phyloP scores from a whole-genome alignment of 2,113 vertebrate genomes.

The Columba livia region DNA sequence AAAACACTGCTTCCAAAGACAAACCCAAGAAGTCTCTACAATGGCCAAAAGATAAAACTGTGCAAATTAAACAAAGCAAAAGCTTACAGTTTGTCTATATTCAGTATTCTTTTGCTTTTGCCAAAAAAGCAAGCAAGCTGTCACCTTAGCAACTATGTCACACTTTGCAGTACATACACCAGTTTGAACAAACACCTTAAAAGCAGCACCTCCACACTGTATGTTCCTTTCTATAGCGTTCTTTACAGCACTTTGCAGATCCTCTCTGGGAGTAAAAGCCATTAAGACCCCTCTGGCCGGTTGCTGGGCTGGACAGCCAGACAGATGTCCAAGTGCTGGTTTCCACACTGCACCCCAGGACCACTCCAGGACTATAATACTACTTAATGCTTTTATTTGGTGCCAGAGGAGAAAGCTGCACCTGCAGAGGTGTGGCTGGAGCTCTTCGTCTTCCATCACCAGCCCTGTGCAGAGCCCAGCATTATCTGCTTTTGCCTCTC shows the following conservation, averaged over 20 bases:
- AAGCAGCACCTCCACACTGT: constrained; percentile 33
- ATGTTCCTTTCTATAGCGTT: neutral
- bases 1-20: neutral
- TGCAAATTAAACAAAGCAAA: constrained; percentile 25
- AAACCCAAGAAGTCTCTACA: neutral
- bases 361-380: neutral
- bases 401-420: neutral
- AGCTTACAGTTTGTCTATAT: constrained; percentile 29
- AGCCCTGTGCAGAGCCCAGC: neutral
- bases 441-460: neutral
- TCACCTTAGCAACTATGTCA: constrained; percentile 66
- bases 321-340: neutral
- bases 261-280: neutral
- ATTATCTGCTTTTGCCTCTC: neutral
- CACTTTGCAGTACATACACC: constrained; percentile 37
- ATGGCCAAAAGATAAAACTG: neutral
- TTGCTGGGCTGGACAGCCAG: neutral
- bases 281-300: neutral
- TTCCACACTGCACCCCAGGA: neutral
- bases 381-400: neutral
- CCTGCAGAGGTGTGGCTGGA: neutral
- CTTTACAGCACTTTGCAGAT: neutral
- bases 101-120: constrained; percentile 26
- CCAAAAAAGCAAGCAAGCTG: constrained; percentile 54
- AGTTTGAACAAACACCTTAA: constrained; percentile 49